Evolutionary conservation across 2,797 vertebrate species (phyloP).

Genomic region (Halcyon chelicuti): DNA sequence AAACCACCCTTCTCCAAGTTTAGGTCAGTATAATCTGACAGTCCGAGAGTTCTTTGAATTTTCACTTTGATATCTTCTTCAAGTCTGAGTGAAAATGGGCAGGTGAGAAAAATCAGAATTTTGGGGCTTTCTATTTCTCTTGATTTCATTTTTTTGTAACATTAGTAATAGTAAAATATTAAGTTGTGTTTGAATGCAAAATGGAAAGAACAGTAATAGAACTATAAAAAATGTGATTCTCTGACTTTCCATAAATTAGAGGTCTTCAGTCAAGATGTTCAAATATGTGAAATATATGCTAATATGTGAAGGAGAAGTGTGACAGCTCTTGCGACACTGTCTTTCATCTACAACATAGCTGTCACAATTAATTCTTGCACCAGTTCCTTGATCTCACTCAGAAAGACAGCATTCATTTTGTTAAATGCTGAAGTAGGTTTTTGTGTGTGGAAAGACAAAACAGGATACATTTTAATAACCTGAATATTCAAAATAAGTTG

Average conservation of each 20-base stretch:
- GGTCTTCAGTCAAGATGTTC: slow-evolving; percentile 1
- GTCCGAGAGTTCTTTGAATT: not conserved
- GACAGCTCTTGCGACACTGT: not conserved
- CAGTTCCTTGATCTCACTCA: not conserved
- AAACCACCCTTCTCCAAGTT: not conserved
- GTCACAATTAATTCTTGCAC: slow-evolving; percentile 17
- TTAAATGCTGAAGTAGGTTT: not conserved
- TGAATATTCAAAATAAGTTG: slow-evolving; percentile 36
- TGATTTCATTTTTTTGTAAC: not conserved
- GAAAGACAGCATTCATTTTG: not conserved
- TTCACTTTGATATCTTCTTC: not conserved
- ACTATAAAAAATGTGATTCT: not conserved
- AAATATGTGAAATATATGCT: not conserved
- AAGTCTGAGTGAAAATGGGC: not conserved
- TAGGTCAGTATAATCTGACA: not conserved
- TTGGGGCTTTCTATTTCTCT: not conserved
- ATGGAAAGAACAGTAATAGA: not conserved
- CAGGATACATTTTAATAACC: not conserved
- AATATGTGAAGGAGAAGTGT: not conserved
- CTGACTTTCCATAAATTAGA: slow-evolving; percentile 32
- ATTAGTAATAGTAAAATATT: not conserved
- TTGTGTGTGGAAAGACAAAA: slow-evolving; percentile 16
- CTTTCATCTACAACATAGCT: slow-evolving; percentile 21
- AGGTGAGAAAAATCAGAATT: not conserved
- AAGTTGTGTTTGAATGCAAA: not conserved